These are phyloP conservation scores for Leptopilina boulardi DNA, from an alignment of 1,140 invertebrate species.

Conservation along the genomic window DNA sequence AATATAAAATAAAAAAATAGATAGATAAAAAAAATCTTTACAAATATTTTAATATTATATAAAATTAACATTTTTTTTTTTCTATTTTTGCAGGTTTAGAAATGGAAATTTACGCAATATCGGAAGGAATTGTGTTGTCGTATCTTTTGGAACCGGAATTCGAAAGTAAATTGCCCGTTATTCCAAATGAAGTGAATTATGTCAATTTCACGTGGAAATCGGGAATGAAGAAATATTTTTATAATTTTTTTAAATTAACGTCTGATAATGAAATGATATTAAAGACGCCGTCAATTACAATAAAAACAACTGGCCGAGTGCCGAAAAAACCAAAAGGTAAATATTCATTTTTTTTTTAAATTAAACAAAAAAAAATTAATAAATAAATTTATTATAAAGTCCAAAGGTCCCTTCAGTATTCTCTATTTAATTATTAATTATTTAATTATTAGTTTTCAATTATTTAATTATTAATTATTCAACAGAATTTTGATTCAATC, in stretches of 20 bases:
- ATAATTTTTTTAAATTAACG: conserved; percentile 90
- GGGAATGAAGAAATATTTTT: conserved; percentile 89
- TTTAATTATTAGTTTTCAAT: too few relatives aligned
- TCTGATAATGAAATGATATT: conserved; percentile 90
- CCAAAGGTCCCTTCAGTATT: too few relatives aligned
- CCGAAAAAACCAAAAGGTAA: conserved; percentile 89
- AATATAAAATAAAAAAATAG: too few relatives aligned
- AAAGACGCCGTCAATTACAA: conserved; percentile 90
- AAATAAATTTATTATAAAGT: too few relatives aligned
- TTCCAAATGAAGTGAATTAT: conserved; percentile 91
- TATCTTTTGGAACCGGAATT: conserved; percentile 93
- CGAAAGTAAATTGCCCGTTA: conserved; percentile 90
- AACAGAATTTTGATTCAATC: too few relatives aligned
- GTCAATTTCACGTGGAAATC: conserved; percentile 96
- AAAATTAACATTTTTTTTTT: too few relatives aligned
- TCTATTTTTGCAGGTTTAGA: conserved; percentile 80
- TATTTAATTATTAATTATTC: too few relatives aligned
- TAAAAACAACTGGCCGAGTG: conserved; percentile 88
- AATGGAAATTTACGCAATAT: conserved; percentile 92
- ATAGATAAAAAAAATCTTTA: not conserved
- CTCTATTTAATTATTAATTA: too few relatives aligned
- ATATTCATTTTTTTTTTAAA: conserved; percentile 40
- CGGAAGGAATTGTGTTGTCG: conserved; percentile 88
- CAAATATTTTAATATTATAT: too few relatives aligned
- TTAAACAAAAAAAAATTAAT: conserved; percentile 48